These are phyloP conservation scores for Amazona ochrocephala DNA, from an alignment of 2,797 vertebrate species.

Conservation along the genomic window DNA sequence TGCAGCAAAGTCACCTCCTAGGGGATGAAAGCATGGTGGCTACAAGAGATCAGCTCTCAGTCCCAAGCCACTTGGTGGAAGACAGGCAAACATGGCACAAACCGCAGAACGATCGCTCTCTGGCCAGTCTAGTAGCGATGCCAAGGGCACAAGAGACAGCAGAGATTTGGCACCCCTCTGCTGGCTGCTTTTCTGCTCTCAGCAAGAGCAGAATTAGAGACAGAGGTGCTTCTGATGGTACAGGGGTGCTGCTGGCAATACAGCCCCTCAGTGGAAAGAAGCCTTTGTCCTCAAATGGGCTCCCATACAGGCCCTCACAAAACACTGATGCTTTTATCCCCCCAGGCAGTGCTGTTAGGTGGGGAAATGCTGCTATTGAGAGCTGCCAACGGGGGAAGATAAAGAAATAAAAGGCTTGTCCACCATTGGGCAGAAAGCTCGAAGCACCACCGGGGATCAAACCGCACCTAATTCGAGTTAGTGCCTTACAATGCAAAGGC, in stretches of 20 bases:
- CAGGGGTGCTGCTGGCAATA: neutral
- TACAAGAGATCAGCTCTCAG: neutral
- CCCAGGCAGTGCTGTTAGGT: neutral
- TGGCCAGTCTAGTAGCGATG: neutral
- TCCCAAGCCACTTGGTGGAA: neutral
- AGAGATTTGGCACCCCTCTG: neutral
- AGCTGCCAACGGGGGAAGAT: neutral
- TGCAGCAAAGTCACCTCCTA: neutral
- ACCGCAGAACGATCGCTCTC: neutral
- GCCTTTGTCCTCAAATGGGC: neutral
- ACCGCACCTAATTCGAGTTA: neutral
- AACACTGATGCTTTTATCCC: neutral
- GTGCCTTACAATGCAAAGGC: neutral
- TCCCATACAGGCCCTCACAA: neutral
- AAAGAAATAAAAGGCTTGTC: neutral
- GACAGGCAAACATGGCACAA: neutral
- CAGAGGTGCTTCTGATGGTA: neutral
- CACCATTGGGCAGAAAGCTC: fast-evolving
- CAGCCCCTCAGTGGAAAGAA: neutral
- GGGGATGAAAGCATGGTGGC: neutral
- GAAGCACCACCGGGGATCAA: neutral
- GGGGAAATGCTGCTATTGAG: neutral
- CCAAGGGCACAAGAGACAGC: neutral
- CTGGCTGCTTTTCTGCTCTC: neutral
- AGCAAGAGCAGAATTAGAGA: neutral